These are phyloP conservation scores for Vulpes vulpes DNA, from an alignment of 2,113 vertebrate genomes.

Conservation along the genomic window DNA sequence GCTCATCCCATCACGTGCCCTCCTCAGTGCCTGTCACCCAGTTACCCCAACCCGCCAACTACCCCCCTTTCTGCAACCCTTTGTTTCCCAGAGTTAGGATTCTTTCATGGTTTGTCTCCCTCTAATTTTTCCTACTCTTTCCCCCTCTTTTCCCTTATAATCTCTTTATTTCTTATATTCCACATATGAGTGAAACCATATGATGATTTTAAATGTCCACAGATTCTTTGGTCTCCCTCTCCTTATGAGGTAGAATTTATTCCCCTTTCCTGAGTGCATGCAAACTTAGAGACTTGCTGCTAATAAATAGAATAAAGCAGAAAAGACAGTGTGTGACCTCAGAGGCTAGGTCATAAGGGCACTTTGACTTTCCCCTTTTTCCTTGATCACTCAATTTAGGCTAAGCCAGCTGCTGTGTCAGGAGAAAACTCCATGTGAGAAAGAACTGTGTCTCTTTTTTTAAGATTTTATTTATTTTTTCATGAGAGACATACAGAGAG, in stretches of 20 bases:
- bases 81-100: too few relatives aligned
- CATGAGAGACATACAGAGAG: too few relatives aligned
- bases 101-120: too few relatives aligned
- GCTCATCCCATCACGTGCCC: too few relatives aligned
- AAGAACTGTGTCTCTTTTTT: neutral
- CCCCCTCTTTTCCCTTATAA: too few relatives aligned
- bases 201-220: neutral
- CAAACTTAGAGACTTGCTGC: neutral
- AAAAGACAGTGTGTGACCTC: neutral
- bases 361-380: neutral
- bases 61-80: too few relatives aligned
- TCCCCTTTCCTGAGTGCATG: neutral
- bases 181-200: too few relatives aligned
- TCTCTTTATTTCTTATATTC: too few relatives aligned
- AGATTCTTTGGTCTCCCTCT: neutral
- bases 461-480: too few relatives aligned
- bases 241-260: neutral
- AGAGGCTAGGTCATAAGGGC: neutral
- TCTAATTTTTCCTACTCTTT: too few relatives aligned
- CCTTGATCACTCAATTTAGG: neutral
- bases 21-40: too few relatives aligned
- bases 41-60: too few relatives aligned
- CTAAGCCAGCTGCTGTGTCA: neutral
- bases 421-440: neutral
- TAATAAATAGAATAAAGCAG: neutral